Base-by-base conservation (phyloP, 1,140 invertebrate genomes). In the Bacillus rossius region DNA sequence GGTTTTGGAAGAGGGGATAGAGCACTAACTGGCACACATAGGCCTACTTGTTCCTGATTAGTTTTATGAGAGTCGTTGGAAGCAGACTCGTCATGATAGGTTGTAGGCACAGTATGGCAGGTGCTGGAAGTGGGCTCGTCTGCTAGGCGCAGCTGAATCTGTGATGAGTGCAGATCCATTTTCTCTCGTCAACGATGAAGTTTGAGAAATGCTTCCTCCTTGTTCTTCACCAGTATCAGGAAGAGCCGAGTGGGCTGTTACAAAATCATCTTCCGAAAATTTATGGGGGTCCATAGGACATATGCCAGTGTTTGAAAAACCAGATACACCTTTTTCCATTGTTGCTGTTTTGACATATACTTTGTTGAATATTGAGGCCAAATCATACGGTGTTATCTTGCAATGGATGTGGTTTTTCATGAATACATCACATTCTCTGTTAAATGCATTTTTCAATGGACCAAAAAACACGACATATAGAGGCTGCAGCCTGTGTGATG, bases 401-500 rank as follows among this genome's bases (percentile, higher is more conserved):
- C 63, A 40, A 45, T 37, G 37, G 14, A 45, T 53, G 58, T 64
- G 59, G 26, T 48, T 64, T 55, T 67, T 66, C 48, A 70, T 56
- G 60, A 64, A 71, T 20, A 63, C 55, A 38, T 72, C 64, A 53
- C 68, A 72, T 59, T 73, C 69, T 57, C 68, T 64, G 57, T 70
- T 69, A 52, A 73, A 77, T 20, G 69, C 64, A 8, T 37, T 65
- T 66, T 78, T 77, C 4, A 77, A 68, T 19, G 72, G 67, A 1
- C 66, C 66, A 62, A 60, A 73, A 61, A 74, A 68, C 59, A 50
- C 59, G 26, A 57, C 45, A 63, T 74, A 69, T 14, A 74, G 60
- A 8, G 71, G 72, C 57, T 75, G 72, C 14, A 74, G 53, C 52
- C 62, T 64, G 56, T 75, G 70, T 43, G 29, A 34, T 34, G 29